These are phyloP conservation scores for Cromileptes altivelis DNA, from an alignment of 2,113 vertebrate species.

Conservation along the genomic window DNA sequence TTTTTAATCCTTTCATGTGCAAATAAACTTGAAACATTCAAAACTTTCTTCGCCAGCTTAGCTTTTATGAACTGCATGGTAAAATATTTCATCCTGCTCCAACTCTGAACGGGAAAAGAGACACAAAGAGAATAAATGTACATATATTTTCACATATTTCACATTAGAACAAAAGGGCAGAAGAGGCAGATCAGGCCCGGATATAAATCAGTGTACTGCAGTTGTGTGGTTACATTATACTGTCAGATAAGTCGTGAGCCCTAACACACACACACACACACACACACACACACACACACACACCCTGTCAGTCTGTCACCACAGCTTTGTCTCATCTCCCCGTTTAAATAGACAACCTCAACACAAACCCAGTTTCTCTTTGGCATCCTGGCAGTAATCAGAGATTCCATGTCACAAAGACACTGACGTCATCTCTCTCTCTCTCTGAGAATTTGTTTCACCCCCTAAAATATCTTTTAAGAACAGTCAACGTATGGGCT, in stretches of 20 bases:
- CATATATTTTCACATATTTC: conserved; percentile 13
- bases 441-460: background rate
- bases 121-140: conserved; percentile 13
- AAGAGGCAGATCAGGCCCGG: background rate
- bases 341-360: conserved; percentile 31
- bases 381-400: conserved; percentile 15
- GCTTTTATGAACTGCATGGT: background rate
- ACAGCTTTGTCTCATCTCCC: conserved; percentile 16
- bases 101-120: background rate
- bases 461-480: too few relatives aligned
- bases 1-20: conserved; percentile 15
- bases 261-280: conserved; percentile 1
- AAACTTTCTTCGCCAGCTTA: background rate
- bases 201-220: conserved; percentile 16
- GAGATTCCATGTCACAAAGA: conserved; percentile 30
- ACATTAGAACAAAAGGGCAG: background rate
- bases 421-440: conserved; percentile 14
- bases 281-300: conserved; percentile 22
- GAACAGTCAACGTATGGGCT: conserved; percentile 19
- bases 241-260: conserved; percentile 25
- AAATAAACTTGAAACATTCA: conserved; percentile 13
- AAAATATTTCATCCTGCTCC: background rate
- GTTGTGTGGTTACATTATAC: background rate
- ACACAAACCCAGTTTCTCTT: conserved; percentile 34
- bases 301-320: conserved; percentile 30